phyloP scores from a whole-genome alignment of 37 sponge, comb jelly and placozoan genomes.

The Chondrosia reniformis region DNA sequence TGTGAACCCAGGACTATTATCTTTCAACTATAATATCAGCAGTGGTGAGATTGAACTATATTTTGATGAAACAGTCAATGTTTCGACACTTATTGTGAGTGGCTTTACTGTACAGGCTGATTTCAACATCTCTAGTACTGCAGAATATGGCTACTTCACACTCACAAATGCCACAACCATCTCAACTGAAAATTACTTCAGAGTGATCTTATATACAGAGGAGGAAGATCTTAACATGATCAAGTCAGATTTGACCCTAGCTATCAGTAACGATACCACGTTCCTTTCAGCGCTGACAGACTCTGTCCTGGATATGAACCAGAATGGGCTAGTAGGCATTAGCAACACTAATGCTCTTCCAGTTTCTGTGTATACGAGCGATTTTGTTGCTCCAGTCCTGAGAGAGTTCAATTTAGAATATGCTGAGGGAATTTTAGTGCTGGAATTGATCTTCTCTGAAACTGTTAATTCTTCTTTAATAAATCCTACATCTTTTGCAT shows the following conservation, averaged over 20 bases:
- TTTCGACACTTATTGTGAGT: slow-evolving; percentile 50
- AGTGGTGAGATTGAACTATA: slow-evolving; percentile 58
- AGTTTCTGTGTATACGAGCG: slow-evolving; percentile 44
- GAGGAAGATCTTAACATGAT: slow-evolving; percentile 66
- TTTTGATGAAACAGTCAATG: slow-evolving; percentile 82
- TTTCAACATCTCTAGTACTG: not conserved
- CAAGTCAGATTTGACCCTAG: slow-evolving; percentile 59
- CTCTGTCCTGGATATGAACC: slow-evolving; percentile 69
- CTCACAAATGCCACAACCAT: slow-evolving; percentile 50
- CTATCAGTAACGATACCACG: slow-evolving; percentile 51
- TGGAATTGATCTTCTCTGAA: slow-evolving; percentile 85
- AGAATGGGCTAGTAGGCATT: slow-evolving; percentile 46
- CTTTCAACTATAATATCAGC: slow-evolving; percentile 80
- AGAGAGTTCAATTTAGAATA: slow-evolving; percentile 61
- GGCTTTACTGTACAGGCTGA: slow-evolving; percentile 65
- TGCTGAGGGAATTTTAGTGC: slow-evolving; percentile 28
- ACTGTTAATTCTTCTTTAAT: slow-evolving; percentile 78
- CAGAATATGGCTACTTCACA: slow-evolving; percentile 27
- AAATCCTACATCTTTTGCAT: slow-evolving; percentile 51
- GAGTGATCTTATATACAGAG: slow-evolving; percentile 24
- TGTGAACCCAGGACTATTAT: slow-evolving; percentile 34
- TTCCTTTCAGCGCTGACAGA: slow-evolving; percentile 43
- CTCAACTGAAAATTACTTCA: slow-evolving; percentile 37
- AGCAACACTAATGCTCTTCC: slow-evolving; percentile 22
- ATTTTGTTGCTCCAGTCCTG: slow-evolving; percentile 58